Evolutionary conservation across 2,113 vertebrate genomes (phyloP).

Genomic region (Paratilapia polleni): DNA sequence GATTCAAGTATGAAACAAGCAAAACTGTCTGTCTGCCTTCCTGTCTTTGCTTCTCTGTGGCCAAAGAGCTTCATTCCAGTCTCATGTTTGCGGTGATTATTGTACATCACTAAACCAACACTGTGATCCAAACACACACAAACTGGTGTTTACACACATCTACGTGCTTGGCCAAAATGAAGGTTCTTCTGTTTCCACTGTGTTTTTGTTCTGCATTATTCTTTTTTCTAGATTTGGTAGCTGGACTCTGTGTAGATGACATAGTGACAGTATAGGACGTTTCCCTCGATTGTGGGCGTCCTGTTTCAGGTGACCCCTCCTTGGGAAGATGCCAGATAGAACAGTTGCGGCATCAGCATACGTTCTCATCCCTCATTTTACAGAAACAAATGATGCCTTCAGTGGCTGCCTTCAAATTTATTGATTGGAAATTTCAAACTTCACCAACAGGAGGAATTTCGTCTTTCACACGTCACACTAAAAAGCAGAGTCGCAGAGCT

Average conservation of each 20-base stretch:
- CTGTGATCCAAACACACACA: not conserved
- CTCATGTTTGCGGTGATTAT: conserved; percentile 26
- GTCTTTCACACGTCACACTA: not conserved
- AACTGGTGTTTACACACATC: not conserved
- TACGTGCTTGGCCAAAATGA: not conserved
- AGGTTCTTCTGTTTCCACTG: not conserved
- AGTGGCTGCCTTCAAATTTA: not conserved
- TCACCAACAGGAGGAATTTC: not conserved
- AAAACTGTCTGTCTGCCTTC: not conserved
- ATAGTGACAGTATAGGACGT: not conserved
- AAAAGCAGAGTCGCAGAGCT: too few relatives aligned
- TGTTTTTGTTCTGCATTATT: not conserved
- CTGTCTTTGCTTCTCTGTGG: not conserved
- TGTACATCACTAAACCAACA: not conserved
- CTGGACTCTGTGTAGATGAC: too few relatives aligned
- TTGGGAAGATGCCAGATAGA: not conserved
- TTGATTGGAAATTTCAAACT: not conserved
- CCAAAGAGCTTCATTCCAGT: conserved; percentile 16
- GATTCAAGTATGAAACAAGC: not conserved
- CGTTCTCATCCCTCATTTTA: not conserved
- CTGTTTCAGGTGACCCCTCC: not conserved
- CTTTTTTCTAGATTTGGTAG: not conserved
- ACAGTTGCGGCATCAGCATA: too few relatives aligned
- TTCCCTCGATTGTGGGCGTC: not conserved
- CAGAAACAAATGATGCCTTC: not conserved